Evolutionary conservation across 2,888 invertebrate species (phyloP), one percentile per base, ranked within the genome.

Genomic region (Osmoderma eremita): DNA sequence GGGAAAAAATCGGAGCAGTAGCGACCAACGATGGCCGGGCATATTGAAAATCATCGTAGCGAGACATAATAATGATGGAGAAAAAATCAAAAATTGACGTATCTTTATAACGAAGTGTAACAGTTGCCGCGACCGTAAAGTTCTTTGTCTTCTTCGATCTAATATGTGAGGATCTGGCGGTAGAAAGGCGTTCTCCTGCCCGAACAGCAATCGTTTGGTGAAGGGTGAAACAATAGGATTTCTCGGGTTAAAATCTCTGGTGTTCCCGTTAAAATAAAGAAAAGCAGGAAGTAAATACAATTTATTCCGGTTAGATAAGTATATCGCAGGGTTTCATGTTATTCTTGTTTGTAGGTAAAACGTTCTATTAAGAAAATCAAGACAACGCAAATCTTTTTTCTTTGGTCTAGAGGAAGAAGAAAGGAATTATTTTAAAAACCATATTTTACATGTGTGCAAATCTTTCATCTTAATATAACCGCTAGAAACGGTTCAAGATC

Each of bases 61-160:
- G 71, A 71, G 67, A 69, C 70, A 67, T 71, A 71, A 68, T 68
- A 68, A 68, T 68, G 67, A 67, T 68, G 67, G 68, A 61, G 73
- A 72, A 76, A 75, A 75, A 75, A 69, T 69, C 63, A 67, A 68
- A 72, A 74, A 74, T 73, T 72, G 71, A 75, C 73, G 74, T 76
- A 75, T 74, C 73, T 71, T 69, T 74, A 73, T 75, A 75, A 75
- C 72, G 74, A 75, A 74, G 70, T 73, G 71, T 74, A 74, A 73
- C 75, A 74, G 74, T 74, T 74, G 74, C 75, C 66, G 50, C 45
- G 36, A 73, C 73, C 69, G 50, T 51, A 45, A 61, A 61, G 63
- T 70, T 58, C 68, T 70, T 71, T 69, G 70, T 71, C 69, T 70
- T 69, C 30, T 30, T 1, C 61, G 30, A 22, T 50, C 61, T 36